Base-by-base conservation (phyloP, 2,888 invertebrate genomes). In the Plebejus melissa region DNA sequence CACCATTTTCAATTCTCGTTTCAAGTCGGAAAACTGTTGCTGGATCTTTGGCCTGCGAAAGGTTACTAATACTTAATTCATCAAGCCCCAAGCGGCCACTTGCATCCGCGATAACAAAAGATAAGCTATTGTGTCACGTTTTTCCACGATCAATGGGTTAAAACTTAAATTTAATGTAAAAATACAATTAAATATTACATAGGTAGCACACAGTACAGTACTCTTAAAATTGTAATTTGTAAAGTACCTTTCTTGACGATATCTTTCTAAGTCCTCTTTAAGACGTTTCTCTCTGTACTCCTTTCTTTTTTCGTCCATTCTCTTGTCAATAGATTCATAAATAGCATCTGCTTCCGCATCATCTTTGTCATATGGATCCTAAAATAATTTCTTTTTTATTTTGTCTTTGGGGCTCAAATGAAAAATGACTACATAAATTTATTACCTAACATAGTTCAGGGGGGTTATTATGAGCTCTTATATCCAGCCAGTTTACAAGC, bases 301-400 rank as follows among this genome's bases (percentile, higher is more conserved):
- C 86, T 98, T 99, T 32, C 99, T 95, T 85, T 99, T 98, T 85
- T 99, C 99, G 89, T 99, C 99, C 98, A 99, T 99, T 79, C 99
- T 94, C 86, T 98, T 98, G 85, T 99, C 99, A 82, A 99, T 98
- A 2, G 98, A 98, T 88, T 99, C 98, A 89, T 99, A 99, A 81
- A 99, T 99, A 11, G 98, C 97, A 94, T 99, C 99, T 0, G 99
- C 99, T 93, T 99, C 99, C 82, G 99, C 99, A 88, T 99, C 99
- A 88, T 99, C 99, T 94, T 99, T 99, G 87, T 99, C 99, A 87
- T 99, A 99, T 0, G 99, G 99, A 95, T 99, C 99, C 94, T 95
- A 78, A 50, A 76, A 76, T 22, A 72, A 58, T 3, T 60, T 28
- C 4, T 57, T 57, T 57, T 57, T 16, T 16, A 3, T n/a, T 57